phyloP scores from a whole-genome alignment of 2,888 invertebrate genomes.

The Clitarchus hookeri region DNA sequence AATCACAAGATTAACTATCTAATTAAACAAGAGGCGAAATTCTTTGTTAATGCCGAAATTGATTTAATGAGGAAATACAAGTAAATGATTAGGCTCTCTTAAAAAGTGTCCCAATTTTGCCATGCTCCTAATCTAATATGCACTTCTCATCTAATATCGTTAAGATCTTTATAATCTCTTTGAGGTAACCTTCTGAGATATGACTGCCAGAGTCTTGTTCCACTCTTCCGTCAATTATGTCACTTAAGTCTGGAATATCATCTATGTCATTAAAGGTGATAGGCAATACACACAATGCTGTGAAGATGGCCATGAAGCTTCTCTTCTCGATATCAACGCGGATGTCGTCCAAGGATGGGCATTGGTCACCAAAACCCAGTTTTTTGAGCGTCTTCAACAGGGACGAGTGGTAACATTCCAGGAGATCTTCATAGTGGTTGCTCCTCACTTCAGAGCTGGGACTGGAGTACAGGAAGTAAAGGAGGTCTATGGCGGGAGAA shows the following conservation, averaged over 20 bases:
- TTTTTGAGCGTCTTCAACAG: not conserved
- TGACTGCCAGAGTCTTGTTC: not conserved
- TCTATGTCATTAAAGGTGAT: not conserved
- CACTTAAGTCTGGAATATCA: not conserved
- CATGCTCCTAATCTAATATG: not conserved
- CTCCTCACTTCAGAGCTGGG: not conserved
- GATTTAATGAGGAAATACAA: no score
- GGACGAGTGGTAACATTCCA: conserved; percentile 4
- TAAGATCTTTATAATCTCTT: not conserved
- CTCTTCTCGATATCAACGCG: not conserved
- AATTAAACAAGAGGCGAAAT: no score
- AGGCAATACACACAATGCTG: not conserved
- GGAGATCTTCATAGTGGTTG: not conserved
- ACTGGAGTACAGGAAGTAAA: not conserved
- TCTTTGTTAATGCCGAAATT: no score
- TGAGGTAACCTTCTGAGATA: not conserved
- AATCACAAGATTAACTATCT: no score
- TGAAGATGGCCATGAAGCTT: not conserved
- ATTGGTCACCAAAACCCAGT: not conserved
- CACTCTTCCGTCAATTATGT: not conserved
- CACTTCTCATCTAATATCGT: not conserved
- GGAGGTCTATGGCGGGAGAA: conserved; percentile 11
- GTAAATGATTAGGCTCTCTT: no score
- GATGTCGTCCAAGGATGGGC: not conserved
- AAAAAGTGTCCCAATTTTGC: no score